Base-by-base conservation (phyloP, 2,797 vertebrate genomes). In the Spondyliosoma cantharus region DNA sequence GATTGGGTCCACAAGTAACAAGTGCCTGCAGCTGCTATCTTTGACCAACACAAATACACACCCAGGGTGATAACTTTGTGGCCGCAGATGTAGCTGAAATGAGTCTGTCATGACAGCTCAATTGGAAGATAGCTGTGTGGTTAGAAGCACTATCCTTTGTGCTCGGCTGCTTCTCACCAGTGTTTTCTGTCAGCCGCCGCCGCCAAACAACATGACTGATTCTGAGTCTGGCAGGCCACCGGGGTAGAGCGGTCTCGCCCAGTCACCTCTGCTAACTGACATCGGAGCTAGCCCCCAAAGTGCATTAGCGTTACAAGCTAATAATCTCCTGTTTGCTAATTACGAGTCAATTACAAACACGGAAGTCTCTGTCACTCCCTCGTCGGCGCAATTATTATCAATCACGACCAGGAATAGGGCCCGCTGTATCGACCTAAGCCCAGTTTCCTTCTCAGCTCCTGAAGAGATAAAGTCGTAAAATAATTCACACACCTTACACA, bases 311-410 rank as follows among this genome's bases (percentile, higher is more conserved):
- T 53, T 82, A 81, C 89, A 71, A 90, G 78, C 61, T 88, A 88
- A 93, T 92, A 88, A 92, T 87, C 82, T 85, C 66, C 81, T 46
- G 60, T 83, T 89, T 84, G 82, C 89, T 90, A 92, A 93, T 92
- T 89, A 83, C 82, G 49, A 92, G 86, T 93, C 84, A 82, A 85
- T 93, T 90, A 90, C 72, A 78, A 87, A 88, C 81, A 57, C 29
- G 1, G 71, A 86, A 73, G 78, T 76, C 71, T 85, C 85, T 75
- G 85, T 86, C 90, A 81, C 71, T 78, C 43, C 60, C 58, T 80
- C 16, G 24, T 65, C 72, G 24, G 71, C 20, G 15, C 77, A 81
- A 80, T 90, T 92, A 88, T 88, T 89, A 87, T 91, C 91, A 90
- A 85, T 90, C 90, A 86, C 76, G 80, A 63, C 45, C 75, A 62